A percentile compares a stretch with the other conserved stretches of the same genome.
Evolutionary conservation across 2,888 invertebrate species (phyloP).

Genomic region (Spodoptera littoralis): DNA sequence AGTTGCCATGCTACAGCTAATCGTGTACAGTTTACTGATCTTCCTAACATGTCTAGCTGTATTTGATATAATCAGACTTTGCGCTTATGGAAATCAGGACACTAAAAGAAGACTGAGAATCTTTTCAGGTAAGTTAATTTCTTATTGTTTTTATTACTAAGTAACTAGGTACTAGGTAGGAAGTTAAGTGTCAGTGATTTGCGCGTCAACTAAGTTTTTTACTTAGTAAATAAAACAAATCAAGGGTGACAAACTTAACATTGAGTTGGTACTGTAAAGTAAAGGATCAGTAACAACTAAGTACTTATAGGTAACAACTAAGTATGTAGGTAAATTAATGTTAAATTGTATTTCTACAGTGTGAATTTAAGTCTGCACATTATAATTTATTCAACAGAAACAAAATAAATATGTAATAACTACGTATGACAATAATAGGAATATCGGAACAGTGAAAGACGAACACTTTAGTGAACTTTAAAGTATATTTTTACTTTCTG

Average conservation of each 20-base stretch:
- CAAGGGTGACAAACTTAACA: no score
- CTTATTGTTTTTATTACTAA: constrained; percentile 14
- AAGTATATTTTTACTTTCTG: no score
- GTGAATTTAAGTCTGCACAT: no score
- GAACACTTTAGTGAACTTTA: no score
- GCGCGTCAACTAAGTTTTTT: constrained; percentile 19
- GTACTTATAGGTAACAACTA: no score
- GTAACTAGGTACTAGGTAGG: not conserved
- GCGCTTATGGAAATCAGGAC: constrained; percentile 55
- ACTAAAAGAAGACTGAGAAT: constrained; percentile 54
- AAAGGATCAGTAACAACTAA: no score
- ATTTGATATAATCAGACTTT: constrained; percentile 66
- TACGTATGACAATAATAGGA: no score
- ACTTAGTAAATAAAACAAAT: constrained; percentile 1
- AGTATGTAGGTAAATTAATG: no score
- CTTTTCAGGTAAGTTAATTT: constrained; percentile 60
- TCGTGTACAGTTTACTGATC: constrained; percentile 66
- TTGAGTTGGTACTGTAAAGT: no score
- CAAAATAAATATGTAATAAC: no score
- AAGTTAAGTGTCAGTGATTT: constrained; percentile 1
- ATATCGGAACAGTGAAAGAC: no score
- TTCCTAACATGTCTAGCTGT: constrained; percentile 66
- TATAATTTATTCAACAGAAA: not conserved
- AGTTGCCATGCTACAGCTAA: constrained; percentile 65
- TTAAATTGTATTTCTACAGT: no score